Evolutionary conservation across 2,113 vertebrate species (phyloP).

Genomic region (Pelobates fuscus): DNA sequence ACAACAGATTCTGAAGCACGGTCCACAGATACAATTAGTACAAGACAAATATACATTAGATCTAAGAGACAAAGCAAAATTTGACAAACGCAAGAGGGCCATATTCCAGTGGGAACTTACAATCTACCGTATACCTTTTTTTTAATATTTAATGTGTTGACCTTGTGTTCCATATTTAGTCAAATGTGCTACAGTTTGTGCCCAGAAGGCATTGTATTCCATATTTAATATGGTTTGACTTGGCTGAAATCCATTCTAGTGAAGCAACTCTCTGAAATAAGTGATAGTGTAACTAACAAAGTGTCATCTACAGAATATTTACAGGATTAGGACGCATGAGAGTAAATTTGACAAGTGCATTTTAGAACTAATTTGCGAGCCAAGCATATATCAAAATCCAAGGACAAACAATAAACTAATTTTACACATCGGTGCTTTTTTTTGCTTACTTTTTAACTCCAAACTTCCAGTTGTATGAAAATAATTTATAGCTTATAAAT

Average conservation of each 20-base stretch:
- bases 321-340: background rate
- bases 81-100: no score
- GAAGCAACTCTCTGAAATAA: background rate
- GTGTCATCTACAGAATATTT: slow-evolving; percentile 3
- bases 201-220: background rate
- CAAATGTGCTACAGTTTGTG: background rate
- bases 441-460: background rate
- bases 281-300: slow-evolving; percentile 1
- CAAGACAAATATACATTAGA: no score
- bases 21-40: no score
- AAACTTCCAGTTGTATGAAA: no score
- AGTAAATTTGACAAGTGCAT: slow-evolving; percentile 34
- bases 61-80: no score
- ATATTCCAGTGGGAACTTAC: no score
- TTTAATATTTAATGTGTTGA: no score
- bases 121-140: no score
- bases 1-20: no score
- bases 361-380: background rate
- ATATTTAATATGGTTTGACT: background rate
- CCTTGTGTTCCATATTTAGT: no score
- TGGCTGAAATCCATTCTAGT: background rate
- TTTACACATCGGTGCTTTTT: slow-evolving; percentile 22
- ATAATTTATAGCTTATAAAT: no score
- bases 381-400: background rate
- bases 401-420: slow-evolving; percentile 24